Evolutionary conservation across 2,113 vertebrate genomes (phyloP).

Genomic region (Entomyzon cyanotis): DNA sequence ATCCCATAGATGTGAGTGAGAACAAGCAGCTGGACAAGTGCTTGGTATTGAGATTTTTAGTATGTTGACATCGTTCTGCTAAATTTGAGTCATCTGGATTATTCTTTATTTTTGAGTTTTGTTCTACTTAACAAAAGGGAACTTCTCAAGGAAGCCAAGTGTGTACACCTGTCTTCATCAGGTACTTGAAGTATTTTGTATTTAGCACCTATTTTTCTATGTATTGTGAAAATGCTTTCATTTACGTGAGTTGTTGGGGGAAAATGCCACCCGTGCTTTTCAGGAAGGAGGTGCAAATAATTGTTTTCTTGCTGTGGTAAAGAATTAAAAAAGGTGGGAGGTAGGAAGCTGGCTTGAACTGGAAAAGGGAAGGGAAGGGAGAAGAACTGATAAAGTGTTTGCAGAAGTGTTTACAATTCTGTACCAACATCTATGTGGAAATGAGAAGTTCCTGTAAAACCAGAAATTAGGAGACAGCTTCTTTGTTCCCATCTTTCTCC

Average conservation of each 20-base stretch:
- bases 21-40: accelerated
- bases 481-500: neutral
- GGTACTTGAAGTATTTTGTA: neutral
- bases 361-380: neutral
- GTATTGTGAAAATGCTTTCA: neutral
- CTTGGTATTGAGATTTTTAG: neutral
- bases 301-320: neutral
- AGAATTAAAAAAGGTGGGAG: neutral
- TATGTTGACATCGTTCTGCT: neutral
- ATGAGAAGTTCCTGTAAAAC: neutral
- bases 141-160: neutral
- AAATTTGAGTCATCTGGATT: neutral
- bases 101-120: neutral
- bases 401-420: neutral
- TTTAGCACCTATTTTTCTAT: neutral
- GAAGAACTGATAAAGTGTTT: neutral
- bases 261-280: neutral
- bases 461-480: neutral
- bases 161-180: neutral
- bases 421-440: neutral
- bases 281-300: neutral
- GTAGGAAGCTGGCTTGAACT: neutral
- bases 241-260: neutral
- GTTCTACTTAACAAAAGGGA: neutral
- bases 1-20: neutral